Conservation (phyloP, 2,888 invertebrate species). For the Hemithea aestivaria region DNA sequence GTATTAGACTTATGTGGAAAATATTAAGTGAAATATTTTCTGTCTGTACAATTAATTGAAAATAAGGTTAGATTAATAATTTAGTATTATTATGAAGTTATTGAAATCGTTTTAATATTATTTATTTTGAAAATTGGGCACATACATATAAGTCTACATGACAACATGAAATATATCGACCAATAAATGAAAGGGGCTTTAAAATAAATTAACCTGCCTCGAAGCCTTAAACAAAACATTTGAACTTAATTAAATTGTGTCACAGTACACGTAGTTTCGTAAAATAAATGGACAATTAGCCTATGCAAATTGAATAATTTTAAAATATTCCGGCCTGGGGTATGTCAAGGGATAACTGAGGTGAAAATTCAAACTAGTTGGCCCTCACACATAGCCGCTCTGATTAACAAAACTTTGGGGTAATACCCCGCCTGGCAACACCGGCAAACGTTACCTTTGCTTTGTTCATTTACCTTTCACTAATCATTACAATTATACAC, state of each 20-base stretch:
- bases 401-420: slow-evolving; percentile 69
- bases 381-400: slow-evolving; percentile 38
- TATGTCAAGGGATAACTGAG: slow-evolving; percentile 46
- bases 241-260: slow-evolving; percentile 29
- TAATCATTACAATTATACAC: background rate
- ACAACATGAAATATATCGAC: no score
- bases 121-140: no score
- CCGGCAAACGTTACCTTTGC: slow-evolving; percentile 12
- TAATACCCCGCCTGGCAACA: slow-evolving; percentile 9
- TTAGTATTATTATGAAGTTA: no score
- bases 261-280: slow-evolving; percentile 35
- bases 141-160: no score
- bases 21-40: no score
- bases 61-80: no score
- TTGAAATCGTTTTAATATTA: no score
- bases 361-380: slow-evolving; percentile 56
- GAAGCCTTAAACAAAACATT: slow-evolving; percentile 20
- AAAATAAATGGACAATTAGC: slow-evolving; percentile 50
- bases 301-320: slow-evolving; percentile 63
- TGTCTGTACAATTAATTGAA: no score
- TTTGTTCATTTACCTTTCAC: no score
- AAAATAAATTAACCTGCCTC: slow-evolving; percentile 22
- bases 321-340: slow-evolving; percentile 51
- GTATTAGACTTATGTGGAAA: no score
- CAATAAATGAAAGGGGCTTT: slow-evolving; percentile 9